These are phyloP conservation scores for Campylomormyrus tamandua DNA, from an alignment of 2,113 vertebrate species.

Conservation along the genomic window DNA sequence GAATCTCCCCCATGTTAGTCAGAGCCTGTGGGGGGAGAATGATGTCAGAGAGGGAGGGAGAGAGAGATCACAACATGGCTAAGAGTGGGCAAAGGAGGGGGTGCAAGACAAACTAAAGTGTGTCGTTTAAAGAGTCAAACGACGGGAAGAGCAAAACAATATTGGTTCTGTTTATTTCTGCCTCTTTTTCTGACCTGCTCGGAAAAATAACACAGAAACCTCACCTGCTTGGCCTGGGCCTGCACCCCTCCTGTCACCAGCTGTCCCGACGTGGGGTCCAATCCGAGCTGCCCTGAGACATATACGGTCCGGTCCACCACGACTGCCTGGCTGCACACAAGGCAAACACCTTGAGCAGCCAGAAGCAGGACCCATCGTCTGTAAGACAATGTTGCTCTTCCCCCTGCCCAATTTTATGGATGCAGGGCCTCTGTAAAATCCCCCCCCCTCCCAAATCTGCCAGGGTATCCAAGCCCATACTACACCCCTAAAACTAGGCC, in stretches of 20 bases:
- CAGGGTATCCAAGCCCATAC: background rate
- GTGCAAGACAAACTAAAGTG: background rate
- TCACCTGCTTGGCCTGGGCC: conserved; percentile 83
- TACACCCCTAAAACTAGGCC: background rate
- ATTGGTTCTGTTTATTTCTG: background rate
- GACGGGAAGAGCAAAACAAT: background rate
- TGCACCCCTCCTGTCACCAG: conserved; percentile 80
- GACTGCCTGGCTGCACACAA: conserved; percentile 77
- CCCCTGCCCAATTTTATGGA: background rate
- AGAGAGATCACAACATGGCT: background rate
- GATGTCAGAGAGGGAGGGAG: background rate
- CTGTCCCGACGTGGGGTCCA: conserved; percentile 73
- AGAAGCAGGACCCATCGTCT: background rate
- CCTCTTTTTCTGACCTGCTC: background rate
- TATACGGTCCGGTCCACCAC: conserved; percentile 86
- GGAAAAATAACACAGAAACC: background rate
- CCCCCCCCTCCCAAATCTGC: background rate
- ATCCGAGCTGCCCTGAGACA: conserved; percentile 84
- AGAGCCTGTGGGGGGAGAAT: conserved; percentile 65
- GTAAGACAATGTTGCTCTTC: background rate
- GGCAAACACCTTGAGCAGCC: background rate
- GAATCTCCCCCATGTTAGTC: conserved; percentile 84
- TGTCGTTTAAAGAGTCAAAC: background rate
- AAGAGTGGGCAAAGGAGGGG: background rate
- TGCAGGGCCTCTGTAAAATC: background rate